Conservation (phyloP, 2,113 vertebrate genomes). For the Peromyscus leucopus region DNA sequence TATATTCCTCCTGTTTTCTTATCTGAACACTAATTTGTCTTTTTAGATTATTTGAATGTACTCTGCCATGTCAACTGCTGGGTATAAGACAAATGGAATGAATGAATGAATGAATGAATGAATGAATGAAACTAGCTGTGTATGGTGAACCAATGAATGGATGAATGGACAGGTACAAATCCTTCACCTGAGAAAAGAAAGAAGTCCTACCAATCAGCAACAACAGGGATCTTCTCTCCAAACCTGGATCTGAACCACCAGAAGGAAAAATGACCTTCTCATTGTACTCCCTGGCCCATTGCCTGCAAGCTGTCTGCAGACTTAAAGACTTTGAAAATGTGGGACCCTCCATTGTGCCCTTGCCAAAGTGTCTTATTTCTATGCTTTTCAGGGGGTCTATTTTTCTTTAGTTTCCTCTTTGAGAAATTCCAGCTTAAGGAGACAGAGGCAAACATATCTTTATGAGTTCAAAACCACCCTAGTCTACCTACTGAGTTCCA, state of each 20-base stretch:
- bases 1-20: neutral
- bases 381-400: neutral
- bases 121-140: neutral
- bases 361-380: neutral
- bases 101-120: neutral
- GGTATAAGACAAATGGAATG: neutral
- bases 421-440: neutral
- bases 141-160: neutral
- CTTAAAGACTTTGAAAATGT: neutral
- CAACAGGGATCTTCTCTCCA: neutral
- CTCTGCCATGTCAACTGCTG: neutral
- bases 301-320: neutral
- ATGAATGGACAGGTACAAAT: neutral
- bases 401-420: constrained; percentile 8
- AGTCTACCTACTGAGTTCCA: neutral
- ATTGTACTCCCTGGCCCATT: no score
- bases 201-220: neutral
- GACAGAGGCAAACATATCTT: neutral
- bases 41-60: neutral
- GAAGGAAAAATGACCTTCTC: neutral
- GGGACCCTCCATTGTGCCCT: neutral
- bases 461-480: neutral
- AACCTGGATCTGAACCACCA: neutral
- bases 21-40: neutral
- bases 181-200: neutral